Evolutionary conservation across 1,140 invertebrate species (phyloP).

Genomic region (Orius insidiosus): DNA sequence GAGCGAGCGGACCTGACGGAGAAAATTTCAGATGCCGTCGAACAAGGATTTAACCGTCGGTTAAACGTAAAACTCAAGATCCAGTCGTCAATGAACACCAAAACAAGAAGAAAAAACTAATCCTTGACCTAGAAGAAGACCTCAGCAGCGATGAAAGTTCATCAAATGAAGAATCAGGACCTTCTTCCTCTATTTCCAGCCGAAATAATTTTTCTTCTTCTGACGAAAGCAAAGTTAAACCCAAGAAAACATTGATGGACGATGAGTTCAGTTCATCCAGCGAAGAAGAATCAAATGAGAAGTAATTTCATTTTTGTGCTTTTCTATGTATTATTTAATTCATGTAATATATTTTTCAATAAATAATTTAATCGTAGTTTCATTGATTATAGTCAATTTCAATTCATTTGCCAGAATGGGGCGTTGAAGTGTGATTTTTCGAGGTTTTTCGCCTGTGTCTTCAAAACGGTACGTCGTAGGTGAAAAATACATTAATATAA

Average conservation of each 20-base stretch:
- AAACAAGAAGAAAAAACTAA: conserved; percentile 15
- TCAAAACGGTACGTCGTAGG: too few relatives aligned
- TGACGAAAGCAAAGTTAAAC: neutral
- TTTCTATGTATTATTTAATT: neutral
- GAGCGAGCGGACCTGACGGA: conserved; percentile 58
- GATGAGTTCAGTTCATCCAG: conserved; percentile 4
- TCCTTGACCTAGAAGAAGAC: conserved; percentile 13
- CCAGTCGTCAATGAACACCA: neutral
- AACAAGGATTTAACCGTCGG: conserved; percentile 41
- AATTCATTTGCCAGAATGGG: too few relatives aligned
- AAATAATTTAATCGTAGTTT: conserved; percentile 4
- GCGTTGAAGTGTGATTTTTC: too few relatives aligned
- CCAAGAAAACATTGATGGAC: conserved; percentile 6
- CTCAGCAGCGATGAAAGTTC: neutral
- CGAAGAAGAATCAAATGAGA: neutral
- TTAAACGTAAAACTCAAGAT: conserved; percentile 3
- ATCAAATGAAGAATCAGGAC: conserved; percentile 9
- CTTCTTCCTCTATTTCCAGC: neutral
- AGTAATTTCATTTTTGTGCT: too few relatives aligned
- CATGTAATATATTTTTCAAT: conserved; percentile 2
- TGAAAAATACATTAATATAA: too few relatives aligned
- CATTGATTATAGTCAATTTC: too few relatives aligned
- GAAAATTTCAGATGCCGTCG: conserved; percentile 61
- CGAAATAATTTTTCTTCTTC: neutral
- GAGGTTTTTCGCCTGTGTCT: too few relatives aligned